phyloP scores from a whole-genome alignment of 2,113 vertebrate genomes.

The Porphyrio hochstetteri region DNA sequence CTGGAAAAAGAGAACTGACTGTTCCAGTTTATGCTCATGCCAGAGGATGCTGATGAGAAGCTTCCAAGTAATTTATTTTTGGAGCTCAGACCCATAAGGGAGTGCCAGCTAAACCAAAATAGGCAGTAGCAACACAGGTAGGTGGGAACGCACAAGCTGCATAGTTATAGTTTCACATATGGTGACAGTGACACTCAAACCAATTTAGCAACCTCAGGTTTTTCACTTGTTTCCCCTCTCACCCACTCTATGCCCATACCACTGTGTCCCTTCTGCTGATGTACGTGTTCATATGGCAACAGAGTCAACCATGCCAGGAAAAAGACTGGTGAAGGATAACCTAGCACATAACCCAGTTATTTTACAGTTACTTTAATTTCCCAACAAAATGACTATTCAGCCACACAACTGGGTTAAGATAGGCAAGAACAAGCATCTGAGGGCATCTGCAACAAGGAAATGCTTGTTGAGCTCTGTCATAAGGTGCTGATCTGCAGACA shows the following conservation, averaged over 20 bases:
- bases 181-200: neutral
- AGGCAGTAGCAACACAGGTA: neutral
- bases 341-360: neutral
- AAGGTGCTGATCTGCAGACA: neutral
- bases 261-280: neutral
- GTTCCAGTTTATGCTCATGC: neutral
- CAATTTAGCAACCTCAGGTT: neutral
- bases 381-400: neutral
- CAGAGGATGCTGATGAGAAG: neutral
- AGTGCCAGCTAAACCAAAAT: neutral
- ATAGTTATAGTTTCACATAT: neutral
- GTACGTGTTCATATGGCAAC: neutral
- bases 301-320: neutral
- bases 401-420: neutral
- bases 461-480: neutral
- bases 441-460: neutral
- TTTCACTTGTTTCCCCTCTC: neutral
- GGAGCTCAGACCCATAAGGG: neutral
- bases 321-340: neutral
- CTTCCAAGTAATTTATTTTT: conserved; percentile 2
- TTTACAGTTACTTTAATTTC: neutral
- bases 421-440: neutral
- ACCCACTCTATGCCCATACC: neutral
- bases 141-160: neutral
- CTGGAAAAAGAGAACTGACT: neutral